Evolutionary conservation across 2,888 invertebrate genomes (phyloP).

Genomic region (Hesperia comma): DNA sequence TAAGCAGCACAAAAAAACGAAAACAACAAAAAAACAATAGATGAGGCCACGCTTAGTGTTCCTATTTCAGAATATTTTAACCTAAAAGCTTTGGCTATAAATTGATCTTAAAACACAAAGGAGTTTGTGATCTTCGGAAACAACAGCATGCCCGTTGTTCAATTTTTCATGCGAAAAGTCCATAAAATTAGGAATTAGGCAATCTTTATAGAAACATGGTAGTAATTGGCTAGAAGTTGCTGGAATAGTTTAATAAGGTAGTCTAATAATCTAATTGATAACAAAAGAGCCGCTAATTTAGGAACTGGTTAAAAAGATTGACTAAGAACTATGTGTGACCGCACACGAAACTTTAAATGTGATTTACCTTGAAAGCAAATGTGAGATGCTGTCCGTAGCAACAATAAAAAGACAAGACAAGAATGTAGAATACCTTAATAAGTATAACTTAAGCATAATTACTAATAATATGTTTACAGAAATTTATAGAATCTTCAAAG

Average conservation of each 20-base stretch:
- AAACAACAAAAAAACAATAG: conserved; percentile 26
- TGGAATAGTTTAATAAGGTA: neutral
- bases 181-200: conserved; percentile 3
- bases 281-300: neutral
- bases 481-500: neutral
- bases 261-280: conserved; percentile 20
- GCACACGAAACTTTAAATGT: conserved; percentile 30
- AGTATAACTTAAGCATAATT: neutral
- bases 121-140: neutral
- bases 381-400: conserved; percentile 81
- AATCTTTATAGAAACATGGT: neutral
- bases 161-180: conserved; percentile 2
- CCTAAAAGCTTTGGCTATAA: conserved; percentile 11
- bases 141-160: conserved; percentile 2
- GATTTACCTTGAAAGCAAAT: conserved; percentile 80
- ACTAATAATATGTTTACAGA: neutral
- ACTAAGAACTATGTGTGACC: conserved; percentile 27
- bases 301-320: conserved; percentile 2
- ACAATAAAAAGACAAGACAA: conserved; percentile 52
- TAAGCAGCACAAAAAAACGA: conserved; percentile 33
- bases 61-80: conserved; percentile 16
- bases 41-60: conserved; percentile 31
- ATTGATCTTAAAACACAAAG: neutral
- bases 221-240: neutral
- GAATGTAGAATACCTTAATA: conserved; percentile 13